Evolutionary conservation across 2,888 invertebrate species (phyloP).

Genomic region (Drosophila mulleri): DNA sequence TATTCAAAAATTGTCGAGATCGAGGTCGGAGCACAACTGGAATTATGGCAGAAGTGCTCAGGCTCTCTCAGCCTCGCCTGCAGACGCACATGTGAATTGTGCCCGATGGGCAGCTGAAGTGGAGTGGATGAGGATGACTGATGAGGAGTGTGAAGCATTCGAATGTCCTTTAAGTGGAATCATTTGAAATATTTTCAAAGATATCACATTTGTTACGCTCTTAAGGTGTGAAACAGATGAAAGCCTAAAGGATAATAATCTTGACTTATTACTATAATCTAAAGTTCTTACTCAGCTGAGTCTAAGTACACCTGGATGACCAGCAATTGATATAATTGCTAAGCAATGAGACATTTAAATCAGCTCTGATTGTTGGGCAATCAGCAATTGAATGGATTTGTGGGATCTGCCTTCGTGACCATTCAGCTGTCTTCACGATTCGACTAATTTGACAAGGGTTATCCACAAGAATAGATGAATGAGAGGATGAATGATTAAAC

Average conservation of each 20-base stretch:
- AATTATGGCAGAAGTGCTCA: conserved; percentile 64
- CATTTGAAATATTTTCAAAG: conserved; percentile 7
- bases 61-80: conserved; percentile 43
- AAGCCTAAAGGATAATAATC: conserved; percentile 1
- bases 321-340: background rate
- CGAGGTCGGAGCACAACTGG: conserved; percentile 67
- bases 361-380: conserved; percentile 13
- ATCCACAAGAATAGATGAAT: conserved; percentile 20
- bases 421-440: conserved; percentile 32
- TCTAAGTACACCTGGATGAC: background rate
- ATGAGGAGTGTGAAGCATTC: conserved; percentile 18
- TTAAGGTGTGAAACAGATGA: conserved; percentile 2
- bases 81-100: conserved; percentile 61
- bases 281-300: background rate
- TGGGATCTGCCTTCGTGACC: background rate
- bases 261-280: background rate
- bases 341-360: background rate
- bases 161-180: conserved; percentile 28
- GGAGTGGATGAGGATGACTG: conserved; percentile 32
- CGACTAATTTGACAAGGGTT: conserved; percentile 65
- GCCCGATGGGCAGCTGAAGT: background rate
- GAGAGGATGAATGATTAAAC: conserved; percentile 33
- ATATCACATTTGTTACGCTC: background rate
- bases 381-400: conserved; percentile 1
- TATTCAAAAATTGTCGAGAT: conserved; percentile 78